Evolutionary conservation across 2,113 vertebrate genomes (phyloP), one percentile per base, ranked within the genome.

Genomic region (Meriones unguiculatus): DNA sequence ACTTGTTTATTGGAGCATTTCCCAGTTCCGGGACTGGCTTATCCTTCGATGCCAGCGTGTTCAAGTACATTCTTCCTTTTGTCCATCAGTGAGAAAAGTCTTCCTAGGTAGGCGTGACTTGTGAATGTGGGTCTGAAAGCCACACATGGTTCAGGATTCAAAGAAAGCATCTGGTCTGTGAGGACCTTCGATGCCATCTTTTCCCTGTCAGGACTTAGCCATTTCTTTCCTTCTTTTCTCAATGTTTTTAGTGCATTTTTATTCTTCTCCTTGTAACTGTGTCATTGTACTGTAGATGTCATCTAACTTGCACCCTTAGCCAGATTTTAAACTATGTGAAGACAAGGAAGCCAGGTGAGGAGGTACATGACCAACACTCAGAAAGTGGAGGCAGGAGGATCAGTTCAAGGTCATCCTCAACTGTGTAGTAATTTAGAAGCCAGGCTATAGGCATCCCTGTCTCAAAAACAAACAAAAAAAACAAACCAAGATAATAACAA

Each of bases 31-130:
- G 35, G 72, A 81, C 57, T 85, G 24, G 59, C 82, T 76, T 30
- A 90, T 86, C 25, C 25, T n/a, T 80, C 52, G 8, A 75, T 95
- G 73, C 62, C 41, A 73, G 1, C 32, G 32, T 80, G 69, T 72
- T 92, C 70, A 72, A 80, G n/a, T 72, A 59, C 62, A 18, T 59
- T 87, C 91, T 93, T 92, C 14, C 25, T 90, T 86, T 96, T 77
- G 24, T 70, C 72, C 30, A 57, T 86, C 67, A 65, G 62, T 91
- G 17, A 62, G 95, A 65, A 93, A 94, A 93, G 70, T n/a, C 85
- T 57, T 72, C 25, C 35, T 67, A 54, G 62, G 52, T 50, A 73
- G 32, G 20, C 93, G 46, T 89, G 78, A 80, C 28, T 18, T 89
- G 91, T 84, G 65, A 69, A 92, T 84, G n/a, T 78, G 20, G 46